Percentiles rank a stretch among this genome's conserved stretches.
Conservation (phyloP, 2,888 invertebrate species). For the Agrochola lychnidis region DNA sequence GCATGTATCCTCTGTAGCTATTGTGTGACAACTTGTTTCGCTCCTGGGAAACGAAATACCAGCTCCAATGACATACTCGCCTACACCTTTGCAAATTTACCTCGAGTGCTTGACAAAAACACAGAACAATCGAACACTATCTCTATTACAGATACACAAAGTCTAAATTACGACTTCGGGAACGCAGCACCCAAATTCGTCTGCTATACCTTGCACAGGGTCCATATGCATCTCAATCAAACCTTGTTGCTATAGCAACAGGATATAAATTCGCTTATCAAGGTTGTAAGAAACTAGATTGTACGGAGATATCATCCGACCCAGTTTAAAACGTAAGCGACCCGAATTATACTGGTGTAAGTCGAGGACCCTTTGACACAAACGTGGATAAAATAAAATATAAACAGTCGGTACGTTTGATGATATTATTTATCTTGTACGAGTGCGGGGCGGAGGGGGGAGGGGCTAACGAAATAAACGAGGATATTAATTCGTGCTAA, state of each 20-base stretch:
- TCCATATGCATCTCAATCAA: conserved; percentile 21
- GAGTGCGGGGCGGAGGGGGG: conserved; percentile 8
- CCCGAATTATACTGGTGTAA: conserved; percentile 66
- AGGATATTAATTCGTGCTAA: conserved; percentile 39
- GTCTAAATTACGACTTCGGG: conserved; percentile 29
- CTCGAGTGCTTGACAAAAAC: conserved; percentile 38
- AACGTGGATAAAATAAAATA: conserved; percentile 67
- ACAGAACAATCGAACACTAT: conserved; percentile 5
- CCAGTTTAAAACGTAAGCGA: conserved; percentile 72
- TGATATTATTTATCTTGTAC: conserved; percentile 67
- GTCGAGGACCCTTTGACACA: conserved; percentile 68
- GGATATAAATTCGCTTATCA: conserved; percentile 20
- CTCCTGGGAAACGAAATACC: conserved; percentile 56
- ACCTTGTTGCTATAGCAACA: conserved; percentile 24
- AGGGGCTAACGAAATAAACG: conserved; percentile 44
- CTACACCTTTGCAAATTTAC: conserved; percentile 62
- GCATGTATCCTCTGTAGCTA: conserved; percentile 47
- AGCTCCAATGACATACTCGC: conserved; percentile 60
- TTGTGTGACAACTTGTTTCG: conserved; percentile 53
- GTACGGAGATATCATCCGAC: conserved; percentile 67
- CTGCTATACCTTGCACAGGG: conserved; percentile 38
- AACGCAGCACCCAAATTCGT: conserved; percentile 37
- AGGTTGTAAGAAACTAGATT: conserved; percentile 39
- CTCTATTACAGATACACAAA: conserved; percentile 35
- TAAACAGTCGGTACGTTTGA: conserved; percentile 66